A percentile compares a stretch with the other conserved stretches of the same genome.
These are phyloP conservation scores for Thalassoma bifasciatum DNA, from an alignment of 2,113 vertebrate species.

Conservation along the genomic window DNA sequence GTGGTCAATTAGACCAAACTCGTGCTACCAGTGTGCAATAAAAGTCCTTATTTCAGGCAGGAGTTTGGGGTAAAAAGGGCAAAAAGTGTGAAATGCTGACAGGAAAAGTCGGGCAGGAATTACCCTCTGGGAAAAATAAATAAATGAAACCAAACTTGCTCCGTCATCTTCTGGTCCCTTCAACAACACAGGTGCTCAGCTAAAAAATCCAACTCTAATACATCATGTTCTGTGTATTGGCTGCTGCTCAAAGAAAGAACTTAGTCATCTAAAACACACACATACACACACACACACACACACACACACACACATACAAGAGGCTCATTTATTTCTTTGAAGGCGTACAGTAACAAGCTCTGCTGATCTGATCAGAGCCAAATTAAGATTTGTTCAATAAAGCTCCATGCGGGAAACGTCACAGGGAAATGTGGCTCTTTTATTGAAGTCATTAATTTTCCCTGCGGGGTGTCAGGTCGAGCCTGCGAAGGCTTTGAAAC, in stretches of 20 bases:
- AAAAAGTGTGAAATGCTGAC: neutral
- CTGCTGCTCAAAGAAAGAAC: constrained; percentile 17
- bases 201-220: neutral
- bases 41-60: too few relatives aligned
- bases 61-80: neutral
- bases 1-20: too few relatives aligned
- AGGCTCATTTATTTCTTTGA: constrained; percentile 34
- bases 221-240: constrained; percentile 12
- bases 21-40: too few relatives aligned
- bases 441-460: constrained; percentile 81
- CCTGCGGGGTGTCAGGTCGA: constrained; percentile 47
- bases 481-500: constrained; percentile 55
- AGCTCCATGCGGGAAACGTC: constrained; percentile 55
- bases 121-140: neutral
- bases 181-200: constrained; percentile 19
- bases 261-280: constrained; percentile 1
- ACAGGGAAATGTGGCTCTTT: constrained; percentile 70
- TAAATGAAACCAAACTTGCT: neutral
- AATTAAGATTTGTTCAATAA: constrained; percentile 70
- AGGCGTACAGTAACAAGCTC: constrained; percentile 44
- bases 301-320: constrained; percentile 19
- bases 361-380: constrained; percentile 62
- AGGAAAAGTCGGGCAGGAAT: neutral
- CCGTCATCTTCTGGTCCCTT: neutral
- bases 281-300: neutral